A percentile compares a stretch with the other conserved stretches of the same genome.
phyloP scores from a whole-genome alignment of 2,888 invertebrate species.

The Caenorhabditis sp. region DNA sequence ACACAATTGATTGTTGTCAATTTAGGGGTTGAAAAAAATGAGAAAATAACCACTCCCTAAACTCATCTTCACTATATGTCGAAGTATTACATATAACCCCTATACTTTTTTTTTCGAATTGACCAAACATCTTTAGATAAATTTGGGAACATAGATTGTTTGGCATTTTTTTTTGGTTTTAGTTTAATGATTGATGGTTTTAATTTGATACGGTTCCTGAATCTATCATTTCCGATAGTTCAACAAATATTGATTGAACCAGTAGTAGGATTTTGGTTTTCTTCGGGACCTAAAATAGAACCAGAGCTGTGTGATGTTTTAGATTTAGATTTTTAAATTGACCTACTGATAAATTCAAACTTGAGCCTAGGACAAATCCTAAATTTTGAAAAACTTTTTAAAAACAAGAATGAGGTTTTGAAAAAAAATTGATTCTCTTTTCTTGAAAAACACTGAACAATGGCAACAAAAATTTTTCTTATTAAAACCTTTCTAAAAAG shows the following conservation, averaged over 20 bases:
- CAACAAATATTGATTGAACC: neutral
- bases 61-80: constrained; percentile 10
- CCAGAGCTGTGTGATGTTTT: too few species aligned
- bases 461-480: too few species aligned
- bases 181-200: neutral
- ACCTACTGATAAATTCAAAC: too few species aligned
- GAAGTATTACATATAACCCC: constrained; percentile 12
- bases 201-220: neutral
- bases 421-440: neutral
- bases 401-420: too few species aligned
- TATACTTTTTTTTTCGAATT: neutral
- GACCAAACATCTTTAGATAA: neutral
- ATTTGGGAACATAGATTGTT: neutral
- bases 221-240: neutral
- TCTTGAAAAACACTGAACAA: neutral
- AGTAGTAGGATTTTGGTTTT: constrained; percentile 1
- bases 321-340: too few species aligned
- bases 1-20: constrained; percentile 13
- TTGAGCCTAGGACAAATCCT: too few species aligned
- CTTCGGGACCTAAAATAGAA: too few species aligned
- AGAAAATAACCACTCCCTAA: constrained; percentile 35
- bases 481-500: neutral
- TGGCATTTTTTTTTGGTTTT: neutral
- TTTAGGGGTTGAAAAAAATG: neutral
- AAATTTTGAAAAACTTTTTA: too few species aligned